Evolutionary conservation across 2,797 vertebrate genomes (phyloP).

Genomic region (Eupleurogrammus muticus): DNA sequence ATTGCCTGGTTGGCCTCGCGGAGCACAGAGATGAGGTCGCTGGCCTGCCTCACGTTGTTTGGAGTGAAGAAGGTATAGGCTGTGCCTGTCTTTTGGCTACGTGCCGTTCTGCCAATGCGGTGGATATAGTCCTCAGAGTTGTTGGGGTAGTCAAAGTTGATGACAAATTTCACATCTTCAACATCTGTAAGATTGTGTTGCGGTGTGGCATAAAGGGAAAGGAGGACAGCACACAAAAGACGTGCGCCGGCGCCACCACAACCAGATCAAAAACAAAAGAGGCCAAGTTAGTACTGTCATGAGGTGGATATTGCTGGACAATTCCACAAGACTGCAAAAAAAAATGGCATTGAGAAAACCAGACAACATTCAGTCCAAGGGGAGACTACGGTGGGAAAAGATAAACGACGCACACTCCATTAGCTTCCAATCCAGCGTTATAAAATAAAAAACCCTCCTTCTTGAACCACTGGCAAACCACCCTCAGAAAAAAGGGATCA

Average conservation of each 20-base stretch:
- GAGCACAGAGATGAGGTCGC: constrained; percentile 97
- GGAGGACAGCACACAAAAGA: constrained; percentile 86
- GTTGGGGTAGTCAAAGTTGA: constrained; percentile 99
- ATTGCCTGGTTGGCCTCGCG: constrained; percentile 99
- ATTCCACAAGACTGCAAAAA: constrained; percentile 52
- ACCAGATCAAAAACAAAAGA: constrained; percentile 93
- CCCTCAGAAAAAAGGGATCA: constrained; percentile 84
- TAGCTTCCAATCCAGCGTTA: constrained; percentile 76
- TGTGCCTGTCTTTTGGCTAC: constrained; percentile 99
- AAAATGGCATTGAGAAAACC: constrained; percentile 59
- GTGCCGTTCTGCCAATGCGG: constrained; percentile 98
- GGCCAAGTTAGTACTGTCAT: constrained; percentile 90
- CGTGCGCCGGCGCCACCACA: constrained; percentile 93
- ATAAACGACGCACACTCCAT: constrained; percentile 83
- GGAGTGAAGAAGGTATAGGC: constrained; percentile 99
- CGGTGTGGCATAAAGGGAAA: constrained; percentile 88
- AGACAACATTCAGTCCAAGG: constrained; percentile 72
- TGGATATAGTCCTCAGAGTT: constrained; percentile 99
- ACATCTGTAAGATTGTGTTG: constrained; percentile 94
- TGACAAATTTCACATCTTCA: constrained; percentile 99
- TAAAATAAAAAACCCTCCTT: constrained; percentile 72
- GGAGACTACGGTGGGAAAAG: constrained; percentile 88
- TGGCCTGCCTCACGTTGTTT: constrained; percentile 97
- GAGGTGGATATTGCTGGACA: constrained; percentile 63
- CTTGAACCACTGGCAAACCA: constrained; percentile 73